Evolutionary conservation across 2,888 invertebrate genomes (phyloP).

Genomic region (Leptothorax acervorum): DNA sequence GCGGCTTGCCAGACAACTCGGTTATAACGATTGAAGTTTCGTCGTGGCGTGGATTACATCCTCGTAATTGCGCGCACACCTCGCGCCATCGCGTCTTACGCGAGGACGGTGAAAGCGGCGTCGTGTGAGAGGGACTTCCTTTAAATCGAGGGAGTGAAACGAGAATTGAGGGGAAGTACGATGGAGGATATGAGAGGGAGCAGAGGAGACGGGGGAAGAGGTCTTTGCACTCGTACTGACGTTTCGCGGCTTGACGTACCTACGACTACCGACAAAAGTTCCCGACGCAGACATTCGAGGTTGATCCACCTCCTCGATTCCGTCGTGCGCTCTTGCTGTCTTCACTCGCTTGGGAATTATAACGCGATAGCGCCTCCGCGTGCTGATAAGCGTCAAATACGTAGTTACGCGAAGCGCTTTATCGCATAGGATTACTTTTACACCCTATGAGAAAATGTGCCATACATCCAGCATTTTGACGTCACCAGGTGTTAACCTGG

Average conservation of each 20-base stretch:
- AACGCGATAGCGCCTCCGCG: constrained; percentile 25
- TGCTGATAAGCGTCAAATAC: constrained; percentile 55
- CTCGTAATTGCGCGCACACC: constrained; percentile 74
- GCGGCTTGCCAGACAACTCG: constrained; percentile 76
- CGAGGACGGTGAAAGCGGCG: neutral
- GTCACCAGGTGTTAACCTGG: neutral
- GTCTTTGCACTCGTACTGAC: constrained; percentile 62
- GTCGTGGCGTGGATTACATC: constrained; percentile 72
- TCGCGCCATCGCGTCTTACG: constrained; percentile 46
- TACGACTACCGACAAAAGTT: constrained; percentile 58
- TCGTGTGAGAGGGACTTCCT: constrained; percentile 45
- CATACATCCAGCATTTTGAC: neutral
- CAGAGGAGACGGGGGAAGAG: neutral
- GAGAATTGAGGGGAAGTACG: constrained; percentile 48
- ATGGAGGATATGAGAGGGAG: neutral
- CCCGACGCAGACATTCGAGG: constrained; percentile 41
- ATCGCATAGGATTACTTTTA: constrained; percentile 28
- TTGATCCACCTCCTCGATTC: constrained; percentile 24
- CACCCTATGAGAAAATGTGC: neutral
- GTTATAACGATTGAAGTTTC: constrained; percentile 82
- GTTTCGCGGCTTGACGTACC: constrained; percentile 55
- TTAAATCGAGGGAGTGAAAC: constrained; percentile 53
- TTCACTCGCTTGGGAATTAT: constrained; percentile 38
- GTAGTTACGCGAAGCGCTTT: constrained; percentile 18
- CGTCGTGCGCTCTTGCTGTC: constrained; percentile 1